Base-by-base conservation (phyloP, 2,888 invertebrate species). In the Scotopteryx bipunctaria region DNA sequence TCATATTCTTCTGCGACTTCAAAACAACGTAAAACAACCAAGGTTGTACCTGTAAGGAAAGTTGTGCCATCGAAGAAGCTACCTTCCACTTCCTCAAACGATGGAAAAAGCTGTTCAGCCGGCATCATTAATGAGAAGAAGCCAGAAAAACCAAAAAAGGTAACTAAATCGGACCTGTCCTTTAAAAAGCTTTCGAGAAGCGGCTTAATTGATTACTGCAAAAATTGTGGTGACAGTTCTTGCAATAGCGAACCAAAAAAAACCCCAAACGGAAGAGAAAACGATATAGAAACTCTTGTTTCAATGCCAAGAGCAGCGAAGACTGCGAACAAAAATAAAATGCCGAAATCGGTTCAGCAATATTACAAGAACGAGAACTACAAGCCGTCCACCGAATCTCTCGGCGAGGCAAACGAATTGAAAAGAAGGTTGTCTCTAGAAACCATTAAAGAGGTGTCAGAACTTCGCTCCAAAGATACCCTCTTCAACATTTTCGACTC, bases 321-420 rank as follows among this genome's bases (percentile, higher is more conserved):
- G 14, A 42, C 35, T 1, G 29, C 58, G 1, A 55, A 43, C 32
- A 41, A 9, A 3, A 23, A 44, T 1, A 64, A 56, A 16, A 8
- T 44, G 36, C 40, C 40, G 0, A 64, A 69, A 43, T 48, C 58
- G 0, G 46, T 88, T 0, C 71, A 81, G 29, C 81, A 89, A 37
- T 80, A 80, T 59, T 89, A 83, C 46, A 84, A 69, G 60, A 90
- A 90, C 33, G 81, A 87, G 55, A 83, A 84, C 27, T 90, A 83
- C 29, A 31, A 57, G 6, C 53, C 45, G 21, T 73, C 78, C 0
- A 66, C 78, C 0, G 78, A 80, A 38, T 85, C 86, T 1, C 32
- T 78, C 0, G 66, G 73, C 32, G 70, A 69, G 0, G 50, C 64
- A 31, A 65, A 55, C 16, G 58, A 52, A 13, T 54, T 63, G 2